Evolutionary conservation across 2,113 vertebrate genomes (phyloP).

Genomic region (Ammodytes marinus): DNA sequence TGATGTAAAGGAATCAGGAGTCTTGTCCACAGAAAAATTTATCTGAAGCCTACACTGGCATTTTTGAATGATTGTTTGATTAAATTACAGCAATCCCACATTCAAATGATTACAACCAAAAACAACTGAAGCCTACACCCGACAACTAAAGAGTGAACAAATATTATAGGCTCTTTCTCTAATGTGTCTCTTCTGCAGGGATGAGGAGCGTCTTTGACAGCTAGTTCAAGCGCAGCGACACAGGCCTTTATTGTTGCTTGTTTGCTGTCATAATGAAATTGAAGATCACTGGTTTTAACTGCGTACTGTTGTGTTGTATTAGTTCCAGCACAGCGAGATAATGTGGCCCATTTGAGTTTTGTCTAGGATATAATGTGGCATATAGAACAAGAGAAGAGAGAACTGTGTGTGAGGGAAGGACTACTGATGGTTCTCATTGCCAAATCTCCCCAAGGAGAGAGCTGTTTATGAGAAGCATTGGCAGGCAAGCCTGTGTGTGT

Average conservation of each 20-base stretch:
- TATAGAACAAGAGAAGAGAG: conserved; percentile 32
- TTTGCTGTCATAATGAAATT: conserved; percentile 57
- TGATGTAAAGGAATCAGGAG: conserved; percentile 4
- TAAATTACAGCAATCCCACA: conserved; percentile 36
- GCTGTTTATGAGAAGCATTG: conserved; percentile 74
- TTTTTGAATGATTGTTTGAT: conserved; percentile 31
- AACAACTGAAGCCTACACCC: background rate
- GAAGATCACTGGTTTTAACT: conserved; percentile 50
- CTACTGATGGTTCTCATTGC: conserved; percentile 67
- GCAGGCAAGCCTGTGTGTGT: conserved; percentile 58
- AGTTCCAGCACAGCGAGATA: conserved; percentile 44
- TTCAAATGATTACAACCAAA: conserved; percentile 7
- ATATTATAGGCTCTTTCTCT: conserved; percentile 6
- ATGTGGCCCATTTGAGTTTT: conserved; percentile 50
- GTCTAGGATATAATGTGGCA: conserved; percentile 48
- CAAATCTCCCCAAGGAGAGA: conserved; percentile 69
- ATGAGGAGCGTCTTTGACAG: conserved; percentile 34
- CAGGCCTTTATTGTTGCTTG: conserved; percentile 34
- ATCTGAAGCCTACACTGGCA: conserved; percentile 10
- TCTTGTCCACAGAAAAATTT: background rate
- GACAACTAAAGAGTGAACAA: conserved; percentile 1
- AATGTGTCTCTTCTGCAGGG: conserved; percentile 21
- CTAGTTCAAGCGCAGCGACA: conserved; percentile 33
- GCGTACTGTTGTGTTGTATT: conserved; percentile 32
- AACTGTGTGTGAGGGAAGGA: conserved; percentile 50